Conservation (phyloP, 2,797 vertebrate genomes). For the Danio aesculapii region DNA sequence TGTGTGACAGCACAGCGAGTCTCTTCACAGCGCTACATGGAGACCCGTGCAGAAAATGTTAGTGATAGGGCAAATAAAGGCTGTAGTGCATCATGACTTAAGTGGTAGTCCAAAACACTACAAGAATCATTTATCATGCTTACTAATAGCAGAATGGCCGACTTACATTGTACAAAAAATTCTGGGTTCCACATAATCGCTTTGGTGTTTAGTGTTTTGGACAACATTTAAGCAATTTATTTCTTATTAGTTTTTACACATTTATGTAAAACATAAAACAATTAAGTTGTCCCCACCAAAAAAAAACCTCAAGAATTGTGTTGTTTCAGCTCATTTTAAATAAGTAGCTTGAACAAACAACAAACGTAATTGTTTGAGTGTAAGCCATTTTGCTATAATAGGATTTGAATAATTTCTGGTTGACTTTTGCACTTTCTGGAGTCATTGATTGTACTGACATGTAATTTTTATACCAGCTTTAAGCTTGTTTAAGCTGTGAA, state of each 20-base stretch:
- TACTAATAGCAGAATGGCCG: too few species aligned
- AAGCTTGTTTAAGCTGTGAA: neutral
- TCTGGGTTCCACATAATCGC: too few species aligned
- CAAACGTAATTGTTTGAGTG: neutral
- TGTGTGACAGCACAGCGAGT: constrained; percentile 34
- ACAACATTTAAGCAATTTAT: too few species aligned
- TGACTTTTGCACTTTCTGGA: neutral
- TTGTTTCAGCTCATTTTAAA: too few species aligned
- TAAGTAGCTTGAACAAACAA: too few species aligned
- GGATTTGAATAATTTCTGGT: neutral
- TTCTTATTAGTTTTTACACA: too few species aligned
- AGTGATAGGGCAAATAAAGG: neutral
- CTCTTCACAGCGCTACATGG: neutral
- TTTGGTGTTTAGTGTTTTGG: too few species aligned
- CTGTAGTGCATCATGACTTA: neutral
- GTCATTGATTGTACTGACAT: neutral
- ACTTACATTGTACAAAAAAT: too few species aligned
- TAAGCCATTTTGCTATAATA: neutral
- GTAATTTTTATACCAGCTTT: neutral
- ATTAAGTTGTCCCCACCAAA: too few species aligned
- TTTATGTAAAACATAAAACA: too few species aligned
- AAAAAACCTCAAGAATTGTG: too few species aligned
- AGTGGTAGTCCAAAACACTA: constrained; percentile 9
- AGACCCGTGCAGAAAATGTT: neutral
- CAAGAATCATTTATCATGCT: constrained; percentile 1